Percentiles rank a stretch among this genome's conserved stretches.
Evolutionary conservation across 2,113 vertebrate species (phyloP).

Genomic region (Spea bombifrons): DNA sequence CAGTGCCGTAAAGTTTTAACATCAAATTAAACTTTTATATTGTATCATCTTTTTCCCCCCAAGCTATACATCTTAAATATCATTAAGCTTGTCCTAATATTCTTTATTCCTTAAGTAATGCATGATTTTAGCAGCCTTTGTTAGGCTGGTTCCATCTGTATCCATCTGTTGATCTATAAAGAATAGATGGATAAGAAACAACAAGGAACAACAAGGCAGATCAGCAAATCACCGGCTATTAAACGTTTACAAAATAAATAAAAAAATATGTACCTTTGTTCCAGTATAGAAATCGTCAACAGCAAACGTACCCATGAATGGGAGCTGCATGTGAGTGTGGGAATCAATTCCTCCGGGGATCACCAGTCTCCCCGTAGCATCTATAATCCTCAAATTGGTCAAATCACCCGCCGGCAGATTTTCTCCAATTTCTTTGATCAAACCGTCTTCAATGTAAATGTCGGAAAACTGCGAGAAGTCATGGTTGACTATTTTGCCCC

Average conservation of each 20-base stretch:
- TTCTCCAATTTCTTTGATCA: conserved; percentile 72
- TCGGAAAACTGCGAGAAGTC: conserved; percentile 76
- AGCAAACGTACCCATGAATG: conserved; percentile 84
- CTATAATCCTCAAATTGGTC: conserved; percentile 67
- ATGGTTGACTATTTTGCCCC: conserved; percentile 85
- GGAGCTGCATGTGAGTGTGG: conserved; percentile 94
- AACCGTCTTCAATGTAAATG: conserved; percentile 82
- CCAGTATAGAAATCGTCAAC: conserved; percentile 90
- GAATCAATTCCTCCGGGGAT: conserved; percentile 93
- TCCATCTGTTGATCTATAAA: too few species aligned
- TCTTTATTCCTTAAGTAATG: too few species aligned
- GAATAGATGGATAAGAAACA: too few species aligned
- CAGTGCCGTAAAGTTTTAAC: too few species aligned
- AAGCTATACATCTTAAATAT: too few species aligned
- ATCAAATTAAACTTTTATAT: too few species aligned
- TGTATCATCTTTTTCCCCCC: too few species aligned
- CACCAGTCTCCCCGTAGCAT: conserved; percentile 76
- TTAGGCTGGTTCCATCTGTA: too few species aligned
- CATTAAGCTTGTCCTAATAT: too few species aligned
- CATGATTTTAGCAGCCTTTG: too few species aligned
- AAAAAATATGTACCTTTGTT: conserved; percentile 72
- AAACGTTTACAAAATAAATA: background rate
- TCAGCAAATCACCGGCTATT: too few species aligned
- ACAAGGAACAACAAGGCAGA: too few species aligned
- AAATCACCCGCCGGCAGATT: conserved; percentile 63